Conservation (phyloP, 2,888 invertebrate species). For the Luffia ferchaultella region DNA sequence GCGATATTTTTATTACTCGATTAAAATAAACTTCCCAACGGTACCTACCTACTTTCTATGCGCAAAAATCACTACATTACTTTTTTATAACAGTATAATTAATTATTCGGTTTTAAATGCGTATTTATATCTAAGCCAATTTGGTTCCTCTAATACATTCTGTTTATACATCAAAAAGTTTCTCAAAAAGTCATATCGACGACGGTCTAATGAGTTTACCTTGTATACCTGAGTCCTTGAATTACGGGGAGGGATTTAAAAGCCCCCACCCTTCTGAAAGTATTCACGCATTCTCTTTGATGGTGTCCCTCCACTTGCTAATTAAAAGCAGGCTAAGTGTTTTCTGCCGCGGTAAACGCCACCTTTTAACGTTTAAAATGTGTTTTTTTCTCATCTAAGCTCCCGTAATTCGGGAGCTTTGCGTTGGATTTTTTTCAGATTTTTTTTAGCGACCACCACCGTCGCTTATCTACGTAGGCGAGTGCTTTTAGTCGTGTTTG, state of each 20-base stretch:
- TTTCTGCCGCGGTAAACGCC: constrained; percentile 63
- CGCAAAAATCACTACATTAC: no score
- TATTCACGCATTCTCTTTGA: constrained; percentile 67
- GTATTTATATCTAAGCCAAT: no score
- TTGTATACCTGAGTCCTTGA: constrained; percentile 50
- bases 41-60: no score
- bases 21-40: no score
- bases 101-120: no score
- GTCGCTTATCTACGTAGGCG: neutral
- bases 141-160: neutral
- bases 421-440: no score
- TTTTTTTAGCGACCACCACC: neutral
- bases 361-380: constrained; percentile 44
- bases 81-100: no score
- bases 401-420: neutral
- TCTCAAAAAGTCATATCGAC: constrained; percentile 52
- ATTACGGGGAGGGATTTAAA: constrained; percentile 59
- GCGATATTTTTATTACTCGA: no score
- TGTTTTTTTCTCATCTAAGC: neutral
- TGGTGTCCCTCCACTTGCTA: constrained; percentile 61
- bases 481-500: neutral
- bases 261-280: constrained; percentile 49
- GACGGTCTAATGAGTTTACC: constrained; percentile 52
- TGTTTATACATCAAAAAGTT: constrained; percentile 7
- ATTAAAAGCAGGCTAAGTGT: constrained; percentile 62